Evolutionary conservation across 1,140 invertebrate species (phyloP).

Genomic region (Metopolophium dirhodum): DNA sequence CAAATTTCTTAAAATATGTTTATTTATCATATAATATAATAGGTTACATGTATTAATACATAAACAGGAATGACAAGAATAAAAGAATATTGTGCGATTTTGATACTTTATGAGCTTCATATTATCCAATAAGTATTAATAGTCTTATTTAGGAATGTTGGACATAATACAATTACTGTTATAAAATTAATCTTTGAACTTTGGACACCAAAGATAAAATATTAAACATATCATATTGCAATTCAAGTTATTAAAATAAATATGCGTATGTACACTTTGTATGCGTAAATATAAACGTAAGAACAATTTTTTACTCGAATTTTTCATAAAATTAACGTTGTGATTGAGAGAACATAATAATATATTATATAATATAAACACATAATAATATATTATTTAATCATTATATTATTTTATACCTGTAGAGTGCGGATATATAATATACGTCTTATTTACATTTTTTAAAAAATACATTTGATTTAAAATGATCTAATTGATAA

Average conservation of each 20-base stretch:
- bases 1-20: not conserved
- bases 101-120: not conserved
- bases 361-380: too few species aligned
- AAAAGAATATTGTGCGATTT: not conserved
- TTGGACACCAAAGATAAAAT: not conserved
- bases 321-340: not conserved
- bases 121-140: not conserved
- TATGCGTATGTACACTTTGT: not conserved
- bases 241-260: constrained; percentile 9
- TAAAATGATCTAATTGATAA: not conserved
- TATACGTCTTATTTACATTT: too few species aligned
- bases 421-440: too few species aligned
- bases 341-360: not conserved
- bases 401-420: too few species aligned
- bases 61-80: too few species aligned
- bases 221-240: not conserved
- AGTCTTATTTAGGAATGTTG: not conserved
- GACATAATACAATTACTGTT: not conserved
- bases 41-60: not conserved
- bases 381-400: too few species aligned
- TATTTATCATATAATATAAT: not conserved
- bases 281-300: not conserved
- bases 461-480: too few species aligned
- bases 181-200: not conserved
- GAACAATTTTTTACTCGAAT: not conserved